These are phyloP conservation scores for Sprattus sprattus DNA, from an alignment of 2,113 vertebrate genomes.

Conservation along the genomic window DNA sequence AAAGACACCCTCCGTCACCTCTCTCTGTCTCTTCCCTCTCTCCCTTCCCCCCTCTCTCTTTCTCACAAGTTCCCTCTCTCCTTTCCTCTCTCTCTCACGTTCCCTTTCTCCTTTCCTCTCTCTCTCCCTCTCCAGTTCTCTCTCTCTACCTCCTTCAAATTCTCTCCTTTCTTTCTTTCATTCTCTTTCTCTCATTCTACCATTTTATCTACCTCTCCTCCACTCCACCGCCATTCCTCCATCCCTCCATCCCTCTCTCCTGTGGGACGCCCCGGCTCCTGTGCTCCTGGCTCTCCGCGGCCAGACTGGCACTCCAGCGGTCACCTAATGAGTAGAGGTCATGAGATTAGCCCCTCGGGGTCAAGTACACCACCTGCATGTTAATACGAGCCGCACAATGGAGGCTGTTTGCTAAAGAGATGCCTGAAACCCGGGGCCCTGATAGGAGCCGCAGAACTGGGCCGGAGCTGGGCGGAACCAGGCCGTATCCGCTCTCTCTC, in stretches of 20 bases:
- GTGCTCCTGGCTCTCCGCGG: slow-evolving; percentile 8
- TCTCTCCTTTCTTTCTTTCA: not conserved
- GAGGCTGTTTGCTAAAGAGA: slow-evolving; percentile 10
- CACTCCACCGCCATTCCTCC: not conserved
- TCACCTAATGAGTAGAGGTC: slow-evolving; percentile 42
- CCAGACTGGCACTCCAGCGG: slow-evolving; percentile 38
- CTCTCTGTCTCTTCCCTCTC: not conserved
- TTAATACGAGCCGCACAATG: slow-evolving; percentile 37
- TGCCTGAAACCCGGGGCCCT: not conserved
- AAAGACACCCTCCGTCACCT: not conserved
- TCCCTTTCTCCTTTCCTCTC: not conserved
- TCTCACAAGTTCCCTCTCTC: not conserved
- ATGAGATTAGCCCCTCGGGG: slow-evolving; percentile 40
- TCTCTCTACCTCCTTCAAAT: too few species aligned
- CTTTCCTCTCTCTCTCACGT: not conserved
- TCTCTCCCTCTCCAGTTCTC: not conserved
- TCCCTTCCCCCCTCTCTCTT: not conserved
- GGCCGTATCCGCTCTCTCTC: too few species aligned
- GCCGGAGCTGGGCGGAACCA: too few species aligned
- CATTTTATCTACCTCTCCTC: not conserved
- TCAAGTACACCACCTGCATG: slow-evolving; percentile 39
- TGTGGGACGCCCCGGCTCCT: slow-evolving; percentile 1
- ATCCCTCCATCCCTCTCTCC: not conserved
- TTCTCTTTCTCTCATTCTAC: not conserved
- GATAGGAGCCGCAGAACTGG: not conserved